Percentiles rank a stretch among this genome's conserved stretches.
phyloP scores from a whole-genome alignment of 1,140 invertebrate genomes.

The Drosophila subobscura region DNA sequence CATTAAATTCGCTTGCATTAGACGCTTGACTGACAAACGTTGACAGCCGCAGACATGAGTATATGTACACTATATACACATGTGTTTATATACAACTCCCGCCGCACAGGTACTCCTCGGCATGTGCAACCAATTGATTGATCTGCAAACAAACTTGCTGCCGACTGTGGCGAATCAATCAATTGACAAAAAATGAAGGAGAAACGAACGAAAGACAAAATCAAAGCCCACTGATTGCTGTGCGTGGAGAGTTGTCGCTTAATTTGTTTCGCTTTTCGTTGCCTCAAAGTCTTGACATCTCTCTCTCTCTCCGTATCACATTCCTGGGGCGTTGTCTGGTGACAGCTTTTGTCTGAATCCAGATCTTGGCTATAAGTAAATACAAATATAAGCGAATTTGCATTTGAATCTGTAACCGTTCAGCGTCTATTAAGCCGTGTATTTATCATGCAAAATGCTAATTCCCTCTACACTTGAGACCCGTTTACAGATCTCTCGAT shows the following conservation, averaged over 20 bases:
- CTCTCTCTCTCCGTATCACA: conserved; percentile 6
- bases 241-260: conserved; percentile 21
- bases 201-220: neutral
- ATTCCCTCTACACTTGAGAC: conserved; percentile 18
- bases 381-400: conserved; percentile 57
- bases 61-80: neutral
- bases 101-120: conserved; percentile 32
- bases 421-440: conserved; percentile 27
- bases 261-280: conserved; percentile 21
- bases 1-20: conserved; percentile 59
- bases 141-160: conserved; percentile 44
- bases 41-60: conserved; percentile 37
- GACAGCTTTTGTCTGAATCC: conserved; percentile 30
- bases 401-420: conserved; percentile 55
- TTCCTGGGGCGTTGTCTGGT: conserved; percentile 38
- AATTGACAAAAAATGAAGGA: conserved; percentile 45
- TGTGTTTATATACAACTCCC: conserved; percentile 12
- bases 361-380: conserved; percentile 52
- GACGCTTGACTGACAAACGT: conserved; percentile 44
- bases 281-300: conserved; percentile 36
- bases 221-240: conserved; percentile 30
- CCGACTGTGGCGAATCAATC: conserved; percentile 69
- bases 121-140: conserved; percentile 70
- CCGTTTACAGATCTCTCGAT: conserved; percentile 25
- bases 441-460: conserved; percentile 35